A percentile compares a stretch with the other conserved stretches of the same genome.
phyloP scores from a whole-genome alignment of 2,797 vertebrate species.

The Moxostoma hubbsi region DNA sequence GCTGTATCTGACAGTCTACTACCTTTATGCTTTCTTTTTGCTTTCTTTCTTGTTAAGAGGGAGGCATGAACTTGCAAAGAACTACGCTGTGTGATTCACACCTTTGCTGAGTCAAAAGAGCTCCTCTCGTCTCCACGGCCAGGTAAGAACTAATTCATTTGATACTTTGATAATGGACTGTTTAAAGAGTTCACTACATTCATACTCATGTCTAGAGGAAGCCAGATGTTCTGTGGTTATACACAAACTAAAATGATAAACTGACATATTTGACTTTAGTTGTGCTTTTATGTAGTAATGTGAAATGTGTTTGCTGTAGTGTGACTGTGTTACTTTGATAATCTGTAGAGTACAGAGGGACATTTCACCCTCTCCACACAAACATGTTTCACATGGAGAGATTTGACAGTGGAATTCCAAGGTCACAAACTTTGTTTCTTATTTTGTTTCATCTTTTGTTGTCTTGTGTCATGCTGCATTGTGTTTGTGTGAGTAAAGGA shows the following conservation, averaged over 20 bases:
- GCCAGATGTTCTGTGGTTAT: not conserved
- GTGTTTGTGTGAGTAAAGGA: not conserved
- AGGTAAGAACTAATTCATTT: conserved; percentile 37
- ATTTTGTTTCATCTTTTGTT: not conserved
- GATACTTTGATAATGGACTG: not conserved
- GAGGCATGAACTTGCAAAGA: conserved; percentile 19
- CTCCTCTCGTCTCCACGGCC: conserved; percentile 18
- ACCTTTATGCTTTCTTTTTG: not conserved
- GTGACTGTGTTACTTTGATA: conserved; percentile 13
- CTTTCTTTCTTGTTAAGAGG: conserved; percentile 15
- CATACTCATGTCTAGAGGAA: not conserved
- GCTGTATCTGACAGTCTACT: not conserved
- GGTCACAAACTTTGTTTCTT: conserved; percentile 21
- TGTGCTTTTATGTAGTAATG: not conserved
- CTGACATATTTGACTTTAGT: not conserved
- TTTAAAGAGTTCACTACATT: not conserved
- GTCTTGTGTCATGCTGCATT: not conserved
- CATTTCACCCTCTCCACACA: not conserved
- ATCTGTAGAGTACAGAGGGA: conserved; percentile 10
- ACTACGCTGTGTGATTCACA: conserved; percentile 5
- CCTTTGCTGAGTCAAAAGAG: conserved; percentile 28
- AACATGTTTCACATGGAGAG: not conserved
- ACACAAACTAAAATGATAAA: not conserved
- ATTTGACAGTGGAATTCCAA: conserved; percentile 1
- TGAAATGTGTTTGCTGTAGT: conserved; percentile 4